These are phyloP conservation scores for Pituophis catenifer DNA, from an alignment of 2,113 vertebrate genomes.

Conservation along the genomic window DNA sequence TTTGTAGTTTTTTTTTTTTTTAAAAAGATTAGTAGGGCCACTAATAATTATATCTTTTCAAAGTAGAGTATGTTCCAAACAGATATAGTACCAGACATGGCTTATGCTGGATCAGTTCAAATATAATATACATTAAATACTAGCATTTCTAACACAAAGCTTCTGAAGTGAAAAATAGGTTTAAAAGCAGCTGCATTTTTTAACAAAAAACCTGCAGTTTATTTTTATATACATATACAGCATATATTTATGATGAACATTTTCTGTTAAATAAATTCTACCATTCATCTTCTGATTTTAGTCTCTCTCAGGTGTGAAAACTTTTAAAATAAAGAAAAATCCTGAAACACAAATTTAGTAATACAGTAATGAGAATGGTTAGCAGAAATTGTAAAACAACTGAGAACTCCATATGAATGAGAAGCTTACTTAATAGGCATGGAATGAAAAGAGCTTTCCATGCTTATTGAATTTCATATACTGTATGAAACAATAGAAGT, in stretches of 20 bases:
- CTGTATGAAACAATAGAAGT: not conserved
- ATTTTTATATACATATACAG: not conserved
- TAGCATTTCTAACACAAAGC: not conserved
- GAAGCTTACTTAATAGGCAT: not conserved
- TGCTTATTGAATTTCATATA: not conserved
- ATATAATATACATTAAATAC: not conserved
- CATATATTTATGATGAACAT: not conserved
- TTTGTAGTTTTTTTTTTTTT: not conserved
- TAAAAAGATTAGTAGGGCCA: conserved; percentile 5
- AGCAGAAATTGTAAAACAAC: not conserved
- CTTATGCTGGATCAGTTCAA: not conserved
- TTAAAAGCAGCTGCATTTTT: not conserved
- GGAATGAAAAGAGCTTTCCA: not conserved
- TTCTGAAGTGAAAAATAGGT: not conserved
- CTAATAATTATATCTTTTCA: conserved; percentile 15
- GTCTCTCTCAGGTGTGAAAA: not conserved
- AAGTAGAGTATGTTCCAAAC: not conserved
- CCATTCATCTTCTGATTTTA: not conserved
- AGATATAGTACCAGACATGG: rapidly evolving
- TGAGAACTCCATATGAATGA: not conserved
- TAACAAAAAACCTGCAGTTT: no score
- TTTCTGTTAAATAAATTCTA: not conserved
- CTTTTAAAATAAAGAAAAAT: not conserved
- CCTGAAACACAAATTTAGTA: not conserved
- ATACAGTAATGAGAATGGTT: not conserved